Conservation (phyloP, 1,140 invertebrate genomes). For the Conopomorpha cramerella region DNA sequence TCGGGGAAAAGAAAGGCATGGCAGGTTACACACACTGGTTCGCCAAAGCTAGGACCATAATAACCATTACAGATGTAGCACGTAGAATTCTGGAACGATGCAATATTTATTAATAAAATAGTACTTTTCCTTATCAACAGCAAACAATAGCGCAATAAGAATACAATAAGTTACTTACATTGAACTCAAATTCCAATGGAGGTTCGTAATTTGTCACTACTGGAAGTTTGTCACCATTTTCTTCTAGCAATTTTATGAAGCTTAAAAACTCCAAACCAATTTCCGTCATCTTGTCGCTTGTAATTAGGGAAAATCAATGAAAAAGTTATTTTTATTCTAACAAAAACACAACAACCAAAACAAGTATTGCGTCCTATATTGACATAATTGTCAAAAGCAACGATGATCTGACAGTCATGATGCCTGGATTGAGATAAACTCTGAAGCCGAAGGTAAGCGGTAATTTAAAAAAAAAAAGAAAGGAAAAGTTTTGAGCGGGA, state of each 20-base stretch:
- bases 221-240: constrained; percentile 38
- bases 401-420: too few relatives aligned
- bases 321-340: constrained; percentile 12
- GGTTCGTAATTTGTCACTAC: constrained; percentile 20
- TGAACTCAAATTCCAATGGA: constrained; percentile 37
- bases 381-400: too few relatives aligned
- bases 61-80: constrained; percentile 90
- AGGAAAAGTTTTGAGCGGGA: too few relatives aligned
- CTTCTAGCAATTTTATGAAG: constrained; percentile 42
- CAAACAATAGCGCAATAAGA: not conserved
- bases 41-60: constrained; percentile 88
- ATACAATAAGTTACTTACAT: constrained; percentile 19
- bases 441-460: too few relatives aligned
- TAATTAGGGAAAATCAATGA: constrained; percentile 3
- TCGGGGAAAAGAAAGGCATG: constrained; percentile 89
- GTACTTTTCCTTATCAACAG: not conserved
- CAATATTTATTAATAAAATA: not conserved
- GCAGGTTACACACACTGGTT: constrained; percentile 91
- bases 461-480: too few relatives aligned
- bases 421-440: too few relatives aligned
- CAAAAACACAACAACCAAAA: constrained; percentile 28
- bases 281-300: constrained; percentile 23
- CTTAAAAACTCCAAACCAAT: constrained; percentile 33
- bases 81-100: constrained; percentile 61
- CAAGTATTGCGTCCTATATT: too few relatives aligned